phyloP scores from a whole-genome alignment of 2,888 invertebrate species.

The Leistus spinibarbis region DNA sequence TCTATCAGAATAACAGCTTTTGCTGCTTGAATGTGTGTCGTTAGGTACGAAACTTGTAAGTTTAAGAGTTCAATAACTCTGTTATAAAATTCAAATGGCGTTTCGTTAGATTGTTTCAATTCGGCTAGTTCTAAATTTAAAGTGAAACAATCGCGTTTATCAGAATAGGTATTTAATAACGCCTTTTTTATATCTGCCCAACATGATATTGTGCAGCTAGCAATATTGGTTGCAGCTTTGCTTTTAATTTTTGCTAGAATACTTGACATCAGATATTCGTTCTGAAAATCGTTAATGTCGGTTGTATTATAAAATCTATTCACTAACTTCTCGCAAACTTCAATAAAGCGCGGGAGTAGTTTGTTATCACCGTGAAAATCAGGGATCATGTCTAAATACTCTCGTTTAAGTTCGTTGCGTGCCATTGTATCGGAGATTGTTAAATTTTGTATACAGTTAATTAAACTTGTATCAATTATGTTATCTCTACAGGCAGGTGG shows the following conservation, averaged over 20 bases:
- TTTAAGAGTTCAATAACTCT: constrained; percentile 31
- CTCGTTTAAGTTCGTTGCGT: too few relatives aligned
- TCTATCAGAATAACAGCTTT: too few relatives aligned
- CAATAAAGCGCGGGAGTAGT: constrained; percentile 6
- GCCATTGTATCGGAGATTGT: too few relatives aligned
- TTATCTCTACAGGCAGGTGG: too few relatives aligned
- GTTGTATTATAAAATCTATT: constrained; percentile 14
- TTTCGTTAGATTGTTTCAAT: constrained; percentile 39
- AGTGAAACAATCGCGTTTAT: constrained; percentile 39
- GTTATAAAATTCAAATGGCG: constrained; percentile 38
- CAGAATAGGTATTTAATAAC: constrained; percentile 37
- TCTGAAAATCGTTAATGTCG: constrained; percentile 3
- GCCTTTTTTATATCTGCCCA: constrained; percentile 37
- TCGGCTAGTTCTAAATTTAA: constrained; percentile 39
- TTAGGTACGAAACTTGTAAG: constrained; percentile 26
- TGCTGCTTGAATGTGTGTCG: too few relatives aligned
- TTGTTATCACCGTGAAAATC: constrained; percentile 1
- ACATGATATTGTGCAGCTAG: constrained; percentile 7
- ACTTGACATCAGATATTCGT: constrained; percentile 14
- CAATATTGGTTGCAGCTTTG: constrained; percentile 38
- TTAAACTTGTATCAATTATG: too few relatives aligned
- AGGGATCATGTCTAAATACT: not conserved
- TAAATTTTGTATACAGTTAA: too few relatives aligned
- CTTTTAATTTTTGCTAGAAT: constrained; percentile 41
- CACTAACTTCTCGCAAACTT: constrained; percentile 12